Conservation (phyloP, 1,140 invertebrate species). For the Philopotamus ludificatus region DNA sequence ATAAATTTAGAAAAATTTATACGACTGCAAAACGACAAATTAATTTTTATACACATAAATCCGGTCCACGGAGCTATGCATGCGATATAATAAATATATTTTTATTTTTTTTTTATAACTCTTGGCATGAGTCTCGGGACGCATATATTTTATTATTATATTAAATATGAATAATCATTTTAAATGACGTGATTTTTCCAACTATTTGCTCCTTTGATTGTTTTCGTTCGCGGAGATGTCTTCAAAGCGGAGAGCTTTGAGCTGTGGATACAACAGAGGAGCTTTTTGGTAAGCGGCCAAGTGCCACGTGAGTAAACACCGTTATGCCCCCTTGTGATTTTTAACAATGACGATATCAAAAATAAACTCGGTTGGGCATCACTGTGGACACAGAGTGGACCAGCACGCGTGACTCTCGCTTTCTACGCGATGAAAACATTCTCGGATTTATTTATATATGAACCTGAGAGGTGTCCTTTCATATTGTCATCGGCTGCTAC, state of each 20-base stretch:
- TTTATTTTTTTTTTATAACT: too few species aligned
- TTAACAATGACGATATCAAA: background rate
- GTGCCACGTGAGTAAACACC: too few species aligned
- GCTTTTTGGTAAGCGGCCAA: too few species aligned
- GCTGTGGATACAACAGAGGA: too few species aligned
- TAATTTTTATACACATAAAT: background rate
- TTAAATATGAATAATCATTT: too few species aligned
- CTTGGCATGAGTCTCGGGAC: too few species aligned
- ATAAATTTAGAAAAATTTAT: background rate
- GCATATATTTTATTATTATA: too few species aligned
- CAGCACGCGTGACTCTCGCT: background rate
- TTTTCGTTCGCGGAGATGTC: too few species aligned
- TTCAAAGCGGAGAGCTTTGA: too few species aligned
- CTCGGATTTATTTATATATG: background rate
- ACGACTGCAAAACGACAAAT: background rate
- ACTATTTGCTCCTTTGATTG: too few species aligned
- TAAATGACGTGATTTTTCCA: background rate
- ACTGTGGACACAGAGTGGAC: background rate
- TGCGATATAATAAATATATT: too few species aligned
- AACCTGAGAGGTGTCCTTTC: background rate
- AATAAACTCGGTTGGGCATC: background rate
- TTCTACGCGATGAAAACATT: background rate
- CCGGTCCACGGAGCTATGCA: too few species aligned
- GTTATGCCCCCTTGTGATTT: background rate
- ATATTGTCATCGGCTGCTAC: background rate